Evolutionary conservation across 2,113 vertebrate genomes (phyloP).

Genomic region (Heterochromis multidens): DNA sequence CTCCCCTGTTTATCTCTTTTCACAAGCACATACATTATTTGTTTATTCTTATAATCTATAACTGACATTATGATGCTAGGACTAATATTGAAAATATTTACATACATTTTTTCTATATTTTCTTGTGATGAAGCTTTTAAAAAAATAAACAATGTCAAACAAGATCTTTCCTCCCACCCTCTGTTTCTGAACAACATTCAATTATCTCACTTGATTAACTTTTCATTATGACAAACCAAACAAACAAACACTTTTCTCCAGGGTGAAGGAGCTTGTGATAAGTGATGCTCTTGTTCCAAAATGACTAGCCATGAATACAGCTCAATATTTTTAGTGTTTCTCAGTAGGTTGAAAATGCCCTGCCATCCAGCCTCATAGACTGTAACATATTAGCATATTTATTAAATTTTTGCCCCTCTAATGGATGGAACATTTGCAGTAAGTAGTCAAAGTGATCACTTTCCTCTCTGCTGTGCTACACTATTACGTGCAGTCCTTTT

Average conservation of each 20-base stretch:
- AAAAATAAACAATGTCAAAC: constrained; percentile 57
- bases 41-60: background rate
- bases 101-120: background rate
- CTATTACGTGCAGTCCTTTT: background rate
- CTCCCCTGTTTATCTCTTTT: background rate
- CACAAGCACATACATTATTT: background rate
- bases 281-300: constrained; percentile 45
- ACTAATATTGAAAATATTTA: background rate
- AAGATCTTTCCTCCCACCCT: constrained; percentile 43
- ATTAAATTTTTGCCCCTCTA: constrained; percentile 61
- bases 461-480: constrained; percentile 5
- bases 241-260: constrained; percentile 63
- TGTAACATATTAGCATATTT: constrained; percentile 69
- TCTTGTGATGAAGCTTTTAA: constrained; percentile 1
- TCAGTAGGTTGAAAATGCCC: constrained; percentile 45
- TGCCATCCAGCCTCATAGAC: constrained; percentile 31
- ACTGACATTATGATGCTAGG: background rate
- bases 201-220: constrained; percentile 78
- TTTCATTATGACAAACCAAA: constrained; percentile 72
- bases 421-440: constrained; percentile 68
- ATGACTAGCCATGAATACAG: constrained; percentile 33
- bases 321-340: constrained; percentile 22
- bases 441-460: constrained; percentile 46
- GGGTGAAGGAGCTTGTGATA: constrained; percentile 50
- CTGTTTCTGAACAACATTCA: constrained; percentile 66